Conservation (phyloP, 2,113 vertebrate species). For the Ellobius talpinus region DNA sequence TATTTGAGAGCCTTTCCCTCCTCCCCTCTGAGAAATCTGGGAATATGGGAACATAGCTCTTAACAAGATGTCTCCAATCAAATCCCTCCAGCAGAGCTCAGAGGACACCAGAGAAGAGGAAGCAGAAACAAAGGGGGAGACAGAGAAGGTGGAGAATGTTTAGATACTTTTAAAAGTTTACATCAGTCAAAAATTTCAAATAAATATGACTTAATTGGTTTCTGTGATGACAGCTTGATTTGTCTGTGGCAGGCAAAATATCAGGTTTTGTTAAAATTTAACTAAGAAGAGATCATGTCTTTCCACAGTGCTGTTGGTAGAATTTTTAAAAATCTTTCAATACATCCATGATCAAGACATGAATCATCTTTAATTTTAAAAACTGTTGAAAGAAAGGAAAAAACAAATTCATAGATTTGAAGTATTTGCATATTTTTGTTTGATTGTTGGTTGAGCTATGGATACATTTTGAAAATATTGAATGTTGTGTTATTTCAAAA, state of each 20-base stretch:
- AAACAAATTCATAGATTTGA: neutral
- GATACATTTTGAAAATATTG: constrained; percentile 53
- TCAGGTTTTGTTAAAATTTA: constrained; percentile 12
- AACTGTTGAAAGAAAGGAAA: constrained; percentile 32
- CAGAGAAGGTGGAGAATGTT: neutral
- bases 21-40: neutral
- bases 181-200: neutral
- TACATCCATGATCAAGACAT: neutral
- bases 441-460: neutral
- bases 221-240: neutral
- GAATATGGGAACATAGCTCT: neutral
- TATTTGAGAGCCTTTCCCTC: neutral
- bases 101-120: neutral
- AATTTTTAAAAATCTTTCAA: neutral
- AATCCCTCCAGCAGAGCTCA: neutral
- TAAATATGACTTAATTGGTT: neutral
- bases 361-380: neutral
- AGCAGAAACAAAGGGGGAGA: neutral
- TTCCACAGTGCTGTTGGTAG: neutral
- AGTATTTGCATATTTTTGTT: neutral
- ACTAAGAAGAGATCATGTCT: neutral
- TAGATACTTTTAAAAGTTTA: neutral
- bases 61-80: neutral
- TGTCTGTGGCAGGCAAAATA: neutral
- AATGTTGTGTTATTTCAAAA: neutral